Evolutionary conservation across 1,140 invertebrate species (phyloP).

Genomic region (Drosophila albomicans): DNA sequence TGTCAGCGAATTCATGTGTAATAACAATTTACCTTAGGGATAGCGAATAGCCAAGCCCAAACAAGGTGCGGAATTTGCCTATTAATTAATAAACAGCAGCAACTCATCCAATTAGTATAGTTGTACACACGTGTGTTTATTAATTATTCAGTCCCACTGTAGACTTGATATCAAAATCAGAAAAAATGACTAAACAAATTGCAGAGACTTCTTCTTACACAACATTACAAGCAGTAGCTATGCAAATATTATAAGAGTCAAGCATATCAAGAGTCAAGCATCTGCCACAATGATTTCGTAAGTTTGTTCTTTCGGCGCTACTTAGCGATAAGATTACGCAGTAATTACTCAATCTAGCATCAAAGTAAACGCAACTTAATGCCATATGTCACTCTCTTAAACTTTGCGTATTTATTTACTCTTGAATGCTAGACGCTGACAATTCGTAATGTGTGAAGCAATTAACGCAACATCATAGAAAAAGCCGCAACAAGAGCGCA

Average conservation of each 20-base stretch:
- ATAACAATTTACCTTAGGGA: not conserved
- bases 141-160: slow-evolving; percentile 1
- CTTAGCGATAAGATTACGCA: slow-evolving; percentile 33
- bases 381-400: not conserved
- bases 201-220: not conserved
- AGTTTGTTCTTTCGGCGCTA: slow-evolving; percentile 18
- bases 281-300: slow-evolving; percentile 13
- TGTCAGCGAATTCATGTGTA: not conserved
- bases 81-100: not conserved
- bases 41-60: not conserved
- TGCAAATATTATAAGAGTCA: slow-evolving; percentile 1
- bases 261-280: slow-evolving; percentile 3
- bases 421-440: not conserved
- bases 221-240: not conserved
- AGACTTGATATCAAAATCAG: not conserved
- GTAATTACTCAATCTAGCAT: not conserved
- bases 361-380: slow-evolving; percentile 8
- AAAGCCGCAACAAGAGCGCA: slow-evolving; percentile 2
- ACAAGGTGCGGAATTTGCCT: not conserved
- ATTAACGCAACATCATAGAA: not conserved
- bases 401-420: not conserved
- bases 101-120: not conserved
- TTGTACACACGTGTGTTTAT: not conserved
- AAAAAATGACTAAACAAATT: not conserved
- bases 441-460: slow-evolving; percentile 10